A percentile compares a stretch with the other conserved stretches of the same genome.
phyloP scores from a whole-genome alignment of 2,888 invertebrate species.

The Cylindroiulus punctatus region DNA sequence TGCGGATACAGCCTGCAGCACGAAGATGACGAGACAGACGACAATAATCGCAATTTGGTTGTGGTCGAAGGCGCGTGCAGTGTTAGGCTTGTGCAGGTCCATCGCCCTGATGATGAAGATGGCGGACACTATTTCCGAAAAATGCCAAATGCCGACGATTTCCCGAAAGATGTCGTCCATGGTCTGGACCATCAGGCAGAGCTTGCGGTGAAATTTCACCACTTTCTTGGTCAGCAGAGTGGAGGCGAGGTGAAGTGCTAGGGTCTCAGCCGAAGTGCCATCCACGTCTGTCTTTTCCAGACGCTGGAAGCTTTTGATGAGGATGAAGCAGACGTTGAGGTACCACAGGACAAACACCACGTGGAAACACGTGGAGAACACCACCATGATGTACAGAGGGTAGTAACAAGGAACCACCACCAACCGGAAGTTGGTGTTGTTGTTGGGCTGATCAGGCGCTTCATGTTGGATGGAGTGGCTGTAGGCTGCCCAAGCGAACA shows the following conservation, averaged over 20 bases:
- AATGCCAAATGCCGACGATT: constrained; percentile 6
- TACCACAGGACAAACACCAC: not conserved
- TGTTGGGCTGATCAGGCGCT: not conserved
- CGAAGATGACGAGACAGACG: not conserved
- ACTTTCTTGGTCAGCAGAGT: not conserved
- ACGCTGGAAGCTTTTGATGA: not conserved
- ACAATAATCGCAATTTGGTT: not conserved
- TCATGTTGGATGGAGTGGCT: not conserved
- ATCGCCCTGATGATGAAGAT: constrained; percentile 5
- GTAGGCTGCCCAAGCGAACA: not conserved
- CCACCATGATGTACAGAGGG: not conserved
- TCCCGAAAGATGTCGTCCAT: constrained; percentile 6
- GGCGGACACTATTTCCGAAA: not conserved
- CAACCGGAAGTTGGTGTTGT: not conserved
- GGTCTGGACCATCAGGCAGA: not conserved
- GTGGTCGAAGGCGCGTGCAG: not conserved
- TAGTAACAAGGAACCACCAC: not conserved
- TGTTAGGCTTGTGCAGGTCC: not conserved
- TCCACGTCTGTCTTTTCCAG: not conserved
- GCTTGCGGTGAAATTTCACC: not conserved
- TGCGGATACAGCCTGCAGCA: not conserved
- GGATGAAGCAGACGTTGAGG: not conserved
- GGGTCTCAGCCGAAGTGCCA: not conserved
- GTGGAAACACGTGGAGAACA: constrained; percentile 1
- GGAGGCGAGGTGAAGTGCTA: not conserved